Percentiles rank a stretch among this genome's conserved stretches.
Evolutionary conservation across 2,888 invertebrate species (phyloP).

Genomic region (Aphidius colemani): DNA sequence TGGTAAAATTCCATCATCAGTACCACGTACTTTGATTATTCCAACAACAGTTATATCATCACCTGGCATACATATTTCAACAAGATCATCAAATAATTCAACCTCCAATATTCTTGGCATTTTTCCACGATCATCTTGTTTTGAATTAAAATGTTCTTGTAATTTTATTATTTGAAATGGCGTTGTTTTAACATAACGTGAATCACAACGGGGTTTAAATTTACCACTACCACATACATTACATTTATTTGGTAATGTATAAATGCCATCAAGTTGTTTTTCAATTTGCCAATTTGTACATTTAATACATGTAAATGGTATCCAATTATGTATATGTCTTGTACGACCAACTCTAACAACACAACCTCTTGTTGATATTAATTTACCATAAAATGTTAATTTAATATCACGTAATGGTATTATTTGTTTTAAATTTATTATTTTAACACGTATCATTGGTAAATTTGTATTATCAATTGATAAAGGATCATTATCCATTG

Average conservation of each 20-base stretch:
- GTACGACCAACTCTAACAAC: constrained; percentile 80
- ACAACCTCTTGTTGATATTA: constrained; percentile 82
- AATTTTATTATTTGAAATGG: constrained; percentile 82
- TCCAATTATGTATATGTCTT: constrained; percentile 73
- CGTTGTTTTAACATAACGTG: constrained; percentile 74
- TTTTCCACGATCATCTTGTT: constrained; percentile 72
- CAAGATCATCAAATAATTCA: constrained; percentile 79
- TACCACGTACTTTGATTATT: constrained; percentile 55
- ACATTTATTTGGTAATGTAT: constrained; percentile 66
- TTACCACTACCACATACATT: constrained; percentile 67
- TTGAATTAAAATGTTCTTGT: constrained; percentile 76
- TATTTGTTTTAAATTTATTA: constrained; percentile 70
- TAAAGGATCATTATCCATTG: constrained; percentile 58
- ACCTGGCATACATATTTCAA: constrained; percentile 83
- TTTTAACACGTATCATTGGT: constrained; percentile 64
- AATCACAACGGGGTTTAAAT: constrained; percentile 69
- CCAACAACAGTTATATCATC: constrained; percentile 88
- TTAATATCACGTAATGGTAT: constrained; percentile 72
- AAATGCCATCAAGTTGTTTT: constrained; percentile 67
- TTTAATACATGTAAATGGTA: constrained; percentile 77
- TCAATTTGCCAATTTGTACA: constrained; percentile 63
- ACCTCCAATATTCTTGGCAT: constrained; percentile 83
- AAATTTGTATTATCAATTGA: constrained; percentile 51
- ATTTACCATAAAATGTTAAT: constrained; percentile 75
- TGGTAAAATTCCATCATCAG: constrained; percentile 62